These are phyloP conservation scores for Brachionus plicatilis DNA, from an alignment of 1,140 invertebrate genomes.

Conservation along the genomic window DNA sequence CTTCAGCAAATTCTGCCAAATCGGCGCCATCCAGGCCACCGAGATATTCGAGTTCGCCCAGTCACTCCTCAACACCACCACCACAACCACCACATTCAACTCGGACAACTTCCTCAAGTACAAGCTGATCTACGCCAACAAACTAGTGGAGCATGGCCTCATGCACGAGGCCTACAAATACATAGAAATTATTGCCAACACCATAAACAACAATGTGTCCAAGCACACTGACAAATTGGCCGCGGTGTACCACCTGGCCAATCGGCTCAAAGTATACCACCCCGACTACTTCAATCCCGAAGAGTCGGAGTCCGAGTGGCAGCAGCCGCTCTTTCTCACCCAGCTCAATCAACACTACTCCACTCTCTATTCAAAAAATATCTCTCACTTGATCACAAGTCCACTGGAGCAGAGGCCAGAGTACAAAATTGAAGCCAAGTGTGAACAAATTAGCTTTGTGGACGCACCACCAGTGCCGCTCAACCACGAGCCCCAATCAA, in stretches of 20 bases:
- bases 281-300: conserved; percentile 51
- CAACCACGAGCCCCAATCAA: not conserved
- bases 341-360: not conserved
- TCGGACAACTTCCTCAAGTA: conserved; percentile 63
- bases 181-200: conserved; percentile 21
- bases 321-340: not conserved
- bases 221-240: conserved; percentile 47
- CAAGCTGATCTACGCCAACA: conserved; percentile 63
- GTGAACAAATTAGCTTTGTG: not conserved
- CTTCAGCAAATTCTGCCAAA: conserved; percentile 65
- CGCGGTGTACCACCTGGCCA: conserved; percentile 58
- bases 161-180: conserved; percentile 60
- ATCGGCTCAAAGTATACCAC: conserved; percentile 73
- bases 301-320: not conserved
- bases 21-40: conserved; percentile 81
- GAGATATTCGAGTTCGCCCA: conserved; percentile 89
- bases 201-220: conserved; percentile 62
- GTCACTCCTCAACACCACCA: conserved; percentile 66
- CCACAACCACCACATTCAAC: conserved; percentile 60
- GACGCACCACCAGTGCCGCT: not conserved
- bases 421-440: not conserved
- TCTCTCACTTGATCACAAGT: not conserved
- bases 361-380: not conserved
- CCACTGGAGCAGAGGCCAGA: not conserved
- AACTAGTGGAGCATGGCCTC: conserved; percentile 71